Base-by-base conservation (phyloP, 2,888 invertebrate species). In the Lasioglossum zephyrum region DNA sequence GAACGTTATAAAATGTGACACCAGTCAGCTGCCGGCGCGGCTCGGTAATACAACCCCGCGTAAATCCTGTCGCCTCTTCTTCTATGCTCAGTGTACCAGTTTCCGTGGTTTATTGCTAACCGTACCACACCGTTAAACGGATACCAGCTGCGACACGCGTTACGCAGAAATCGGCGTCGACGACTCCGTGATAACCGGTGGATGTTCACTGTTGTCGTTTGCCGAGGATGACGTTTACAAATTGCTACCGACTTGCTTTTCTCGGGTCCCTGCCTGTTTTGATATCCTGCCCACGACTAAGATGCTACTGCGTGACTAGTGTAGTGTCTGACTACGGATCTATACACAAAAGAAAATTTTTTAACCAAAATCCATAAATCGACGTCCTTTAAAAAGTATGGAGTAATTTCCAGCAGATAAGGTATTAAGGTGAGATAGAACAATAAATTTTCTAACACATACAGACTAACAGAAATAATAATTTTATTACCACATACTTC, bases 1-100 rank as follows among this genome's bases (percentile, higher is more conserved):
- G 87, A 89, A 85, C 90, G 89, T 91, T 92, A 89, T 93, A 92
- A 93, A 93, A 92, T 88, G 90, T 90, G 93, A 93, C 92, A 92
- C 92, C 90, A 85, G 89, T 84, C 93, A 92, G 91, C 92, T 93
- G 91, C 88, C 82, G 83, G 82, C 78, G 82, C 82, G 77, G 81
- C 81, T 80, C 39, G 84, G 93, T 92, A 93, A 93, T 90, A 93
- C 93, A 92, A 93, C 92, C 88, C 88, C 84, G 89, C 91, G 93
- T 93, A 91, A 93, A 93, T 93, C 92, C 92, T 89, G 89, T 85
- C 85, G 82, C 79, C 79, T 86, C 86, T 85, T 86, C 84, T 79
- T 72, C 83, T 79, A 82, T 82, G 77, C 79, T 73, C 82, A 79
- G 70, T 72, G 74, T 72, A 84, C 89, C 86, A 86, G 90, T 84